These are phyloP conservation scores for Hypomesus transpacificus DNA, from an alignment of 2,113 vertebrate species.

Conservation along the genomic window DNA sequence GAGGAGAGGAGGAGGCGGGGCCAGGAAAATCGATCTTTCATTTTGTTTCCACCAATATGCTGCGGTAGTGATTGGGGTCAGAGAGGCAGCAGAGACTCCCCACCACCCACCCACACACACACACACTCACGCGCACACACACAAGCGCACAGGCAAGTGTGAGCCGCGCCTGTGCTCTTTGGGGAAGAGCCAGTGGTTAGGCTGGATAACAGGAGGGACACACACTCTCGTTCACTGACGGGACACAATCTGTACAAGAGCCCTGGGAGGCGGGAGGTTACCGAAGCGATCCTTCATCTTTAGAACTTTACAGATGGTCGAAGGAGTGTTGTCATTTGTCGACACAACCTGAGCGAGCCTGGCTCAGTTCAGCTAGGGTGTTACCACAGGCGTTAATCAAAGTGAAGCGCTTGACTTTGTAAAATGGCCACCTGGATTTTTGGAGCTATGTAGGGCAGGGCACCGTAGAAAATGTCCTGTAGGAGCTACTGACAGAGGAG, in stretches of 20 bases:
- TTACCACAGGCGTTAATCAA: constrained; percentile 61
- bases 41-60: constrained; percentile 54
- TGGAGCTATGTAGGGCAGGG: constrained; percentile 31
- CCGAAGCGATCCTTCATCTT: constrained; percentile 59
- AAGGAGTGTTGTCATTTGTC: constrained; percentile 53
- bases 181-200: constrained; percentile 30
- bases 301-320: constrained; percentile 52
- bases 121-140: constrained; percentile 27
- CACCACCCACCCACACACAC: constrained; percentile 17
- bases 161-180: not conserved
- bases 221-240: constrained; percentile 41
- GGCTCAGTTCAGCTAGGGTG: constrained; percentile 42
- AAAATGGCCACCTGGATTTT: constrained; percentile 51
- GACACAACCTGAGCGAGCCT: constrained; percentile 40
- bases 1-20: constrained; percentile 34
- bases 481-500: too few species aligned
- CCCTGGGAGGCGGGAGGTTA: constrained; percentile 57
- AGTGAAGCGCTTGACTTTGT: constrained; percentile 56
- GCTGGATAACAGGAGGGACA: constrained; percentile 40
- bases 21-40: constrained; percentile 62
- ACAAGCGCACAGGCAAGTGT: constrained; percentile 29
- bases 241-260: constrained; percentile 39
- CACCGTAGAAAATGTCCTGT: too few species aligned
- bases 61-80: constrained; percentile 67
- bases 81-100: constrained; percentile 41